These are phyloP conservation scores for Apamea epomidion DNA, from an alignment of 2,888 invertebrate species.

Conservation along the genomic window DNA sequence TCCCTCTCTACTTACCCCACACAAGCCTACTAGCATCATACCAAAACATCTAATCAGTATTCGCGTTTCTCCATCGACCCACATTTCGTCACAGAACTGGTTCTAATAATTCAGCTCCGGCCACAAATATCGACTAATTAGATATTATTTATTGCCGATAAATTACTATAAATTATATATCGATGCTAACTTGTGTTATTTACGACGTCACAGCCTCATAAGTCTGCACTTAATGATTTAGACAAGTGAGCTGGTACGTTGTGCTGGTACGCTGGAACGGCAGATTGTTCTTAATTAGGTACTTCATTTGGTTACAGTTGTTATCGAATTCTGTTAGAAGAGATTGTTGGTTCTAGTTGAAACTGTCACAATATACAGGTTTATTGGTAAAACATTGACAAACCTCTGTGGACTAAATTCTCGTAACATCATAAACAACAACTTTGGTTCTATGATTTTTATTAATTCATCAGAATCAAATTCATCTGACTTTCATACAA, in stretches of 20 bases:
- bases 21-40: constrained; percentile 8
- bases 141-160: constrained; percentile 62
- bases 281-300: constrained; percentile 41
- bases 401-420: no score
- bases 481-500: no score
- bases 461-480: no score
- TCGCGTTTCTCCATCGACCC: constrained; percentile 53
- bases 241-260: constrained; percentile 34
- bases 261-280: constrained; percentile 1
- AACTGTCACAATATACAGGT: not conserved
- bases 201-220: constrained; percentile 49
- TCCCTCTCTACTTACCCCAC: not conserved
- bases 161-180: constrained; percentile 62
- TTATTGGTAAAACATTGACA: no score
- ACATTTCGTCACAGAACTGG: constrained; percentile 53
- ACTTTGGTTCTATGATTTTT: no score
- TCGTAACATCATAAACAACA: no score
- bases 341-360: constrained; percentile 10
- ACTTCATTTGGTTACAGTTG: constrained; percentile 10
- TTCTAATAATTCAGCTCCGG: constrained; percentile 46
- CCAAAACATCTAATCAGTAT: constrained; percentile 20
- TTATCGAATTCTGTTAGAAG: constrained; percentile 5
- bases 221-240: constrained; percentile 51
- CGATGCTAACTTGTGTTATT: constrained; percentile 54
- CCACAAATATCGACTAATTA: constrained; percentile 59